Evolutionary conservation across 53 echinoderm and acorn worm genomes (phyloP), one percentile per base, ranked within the genome.

Genomic region (Echinarachnius parma): DNA sequence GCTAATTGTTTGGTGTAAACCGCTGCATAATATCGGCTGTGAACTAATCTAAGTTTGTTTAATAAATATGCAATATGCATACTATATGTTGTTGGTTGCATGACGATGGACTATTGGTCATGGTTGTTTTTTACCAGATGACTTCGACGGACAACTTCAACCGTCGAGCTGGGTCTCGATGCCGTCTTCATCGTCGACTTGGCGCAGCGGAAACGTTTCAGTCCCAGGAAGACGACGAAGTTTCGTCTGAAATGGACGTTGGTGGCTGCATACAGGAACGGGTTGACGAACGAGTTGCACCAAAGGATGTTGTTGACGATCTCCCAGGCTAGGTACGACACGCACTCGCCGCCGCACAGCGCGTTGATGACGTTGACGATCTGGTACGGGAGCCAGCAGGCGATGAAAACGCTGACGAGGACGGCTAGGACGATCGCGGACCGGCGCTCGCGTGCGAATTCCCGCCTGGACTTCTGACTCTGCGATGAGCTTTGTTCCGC

Each of bases 221-320:
- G 62, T 24, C 62, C 62, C 2, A 62, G 62, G 14, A 62, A 39
- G 11, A 35, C 25, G 24, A 42, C 39, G 50, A 87, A 87, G 10
- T 78, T 78, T 21, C 74, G 56, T 18, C 79, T 46, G 34, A 83
- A 87, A 18, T 79, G 79, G 3, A 65, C 58, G 59, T 87, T 87
- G 14, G 84, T 88, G 11, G 80, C 36, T 3, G 84, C 84, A 46
- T 89, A 89, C 58, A 89, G 48, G 26, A 89, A 65, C 4, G 89
- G 89, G 20, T 88, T 84, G 15, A 88, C 21, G 4, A 75, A 76
- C 13, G 83, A 80, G 48, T 84, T 88, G 42, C 79, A 88, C 89
- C 86, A 86, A 35, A 86, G 57, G 21, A 86, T 14, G 16, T 81
- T 78, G 24, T 60, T 81, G n/a, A 81, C 77, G n/a, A 76, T 48